Conservation (phyloP, 53 echinoderm and acorn worm genomes). For the Paracentrotus lividus region DNA sequence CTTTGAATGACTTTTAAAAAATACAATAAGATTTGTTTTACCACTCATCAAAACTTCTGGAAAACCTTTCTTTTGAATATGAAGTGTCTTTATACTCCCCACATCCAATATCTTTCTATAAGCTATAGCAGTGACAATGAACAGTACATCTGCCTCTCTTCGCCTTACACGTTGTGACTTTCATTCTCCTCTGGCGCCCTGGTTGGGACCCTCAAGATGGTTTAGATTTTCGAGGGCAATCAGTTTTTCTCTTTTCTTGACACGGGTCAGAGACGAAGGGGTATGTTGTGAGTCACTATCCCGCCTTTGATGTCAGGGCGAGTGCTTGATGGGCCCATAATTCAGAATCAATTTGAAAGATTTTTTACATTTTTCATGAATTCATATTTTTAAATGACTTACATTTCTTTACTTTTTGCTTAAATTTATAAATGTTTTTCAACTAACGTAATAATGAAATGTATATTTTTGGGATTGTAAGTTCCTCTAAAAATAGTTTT, state of each 20-base stretch:
- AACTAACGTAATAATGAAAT: too few species aligned
- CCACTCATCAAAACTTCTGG: background rate
- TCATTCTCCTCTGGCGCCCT: slow-evolving; percentile 26
- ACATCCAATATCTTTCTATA: background rate
- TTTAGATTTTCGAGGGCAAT: slow-evolving; percentile 64
- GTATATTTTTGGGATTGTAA: too few species aligned
- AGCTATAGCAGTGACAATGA: background rate
- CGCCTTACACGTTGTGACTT: slow-evolving; percentile 34
- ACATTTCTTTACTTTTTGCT: background rate
- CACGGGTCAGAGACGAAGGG: slow-evolving; percentile 57
- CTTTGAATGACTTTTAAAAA: too few species aligned
- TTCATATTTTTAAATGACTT: slow-evolving; percentile 3
- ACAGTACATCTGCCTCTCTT: slow-evolving; percentile 45
- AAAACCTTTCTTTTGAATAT: background rate
- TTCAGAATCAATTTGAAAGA: slow-evolving; percentile 32
- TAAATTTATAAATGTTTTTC: background rate
- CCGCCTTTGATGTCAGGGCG: slow-evolving; percentile 55
- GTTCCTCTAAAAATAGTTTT: too few species aligned
- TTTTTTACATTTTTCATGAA: slow-evolving; percentile 14
- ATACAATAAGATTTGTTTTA: too few species aligned
- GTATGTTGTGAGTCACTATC: slow-evolving; percentile 57
- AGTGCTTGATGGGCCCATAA: slow-evolving; percentile 39
- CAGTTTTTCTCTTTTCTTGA: slow-evolving; percentile 41
- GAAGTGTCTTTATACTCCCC: background rate
- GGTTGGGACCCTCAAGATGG: slow-evolving; percentile 59